Evolutionary conservation across 2,797 vertebrate genomes (phyloP).

Genomic region (Anguilla anguilla): DNA sequence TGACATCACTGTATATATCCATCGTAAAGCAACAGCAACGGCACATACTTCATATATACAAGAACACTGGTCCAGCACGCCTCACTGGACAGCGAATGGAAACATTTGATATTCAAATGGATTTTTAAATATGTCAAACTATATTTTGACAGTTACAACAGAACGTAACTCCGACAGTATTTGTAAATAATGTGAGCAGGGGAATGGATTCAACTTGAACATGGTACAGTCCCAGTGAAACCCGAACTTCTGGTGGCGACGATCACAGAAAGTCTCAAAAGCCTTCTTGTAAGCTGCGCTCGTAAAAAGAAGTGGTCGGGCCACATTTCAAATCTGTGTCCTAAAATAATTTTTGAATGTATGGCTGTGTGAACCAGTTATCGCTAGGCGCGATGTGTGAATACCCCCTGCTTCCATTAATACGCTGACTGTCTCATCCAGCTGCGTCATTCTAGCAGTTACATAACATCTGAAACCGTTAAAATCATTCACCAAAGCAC

Average conservation of each 20-base stretch:
- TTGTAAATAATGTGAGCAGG: not conserved
- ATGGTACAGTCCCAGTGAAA: not conserved
- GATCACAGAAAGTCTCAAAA: not conserved
- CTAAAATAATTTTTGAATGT: not conserved
- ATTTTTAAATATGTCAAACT: no score
- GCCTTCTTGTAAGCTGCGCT: not conserved
- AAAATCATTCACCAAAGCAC: not conserved
- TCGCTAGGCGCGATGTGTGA: not conserved
- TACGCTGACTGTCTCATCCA: not conserved
- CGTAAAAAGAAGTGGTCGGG: no score
- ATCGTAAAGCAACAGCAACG: no score
- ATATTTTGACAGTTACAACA: not conserved
- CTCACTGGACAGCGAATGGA: no score
- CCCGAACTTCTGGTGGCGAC: not conserved
- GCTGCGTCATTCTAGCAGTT: not conserved
- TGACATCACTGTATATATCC: no score
- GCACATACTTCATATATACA: no score
- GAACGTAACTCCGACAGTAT: not conserved
- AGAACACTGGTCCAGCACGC: no score
- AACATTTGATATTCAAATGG: no score
- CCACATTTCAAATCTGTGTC: not conserved
- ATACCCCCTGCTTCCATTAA: not conserved
- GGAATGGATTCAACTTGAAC: not conserved
- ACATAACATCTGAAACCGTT: not conserved
- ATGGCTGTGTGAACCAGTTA: not conserved